Conservation (phyloP, 2,888 invertebrate species). For the Eupithecia tripunctaria region DNA sequence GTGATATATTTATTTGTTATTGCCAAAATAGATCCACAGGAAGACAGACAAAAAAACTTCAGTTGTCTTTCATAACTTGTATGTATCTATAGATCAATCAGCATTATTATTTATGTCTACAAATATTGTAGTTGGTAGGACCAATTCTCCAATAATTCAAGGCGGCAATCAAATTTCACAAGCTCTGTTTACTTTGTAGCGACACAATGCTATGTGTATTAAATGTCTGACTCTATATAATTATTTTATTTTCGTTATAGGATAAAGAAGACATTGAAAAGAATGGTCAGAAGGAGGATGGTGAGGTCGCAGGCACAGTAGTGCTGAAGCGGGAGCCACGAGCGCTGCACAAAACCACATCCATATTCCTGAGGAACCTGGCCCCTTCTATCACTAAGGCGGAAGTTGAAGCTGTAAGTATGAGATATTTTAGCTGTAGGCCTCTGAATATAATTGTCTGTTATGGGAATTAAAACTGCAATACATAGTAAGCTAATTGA, state of each 20-base stretch:
- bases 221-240: background rate
- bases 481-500: too few relatives aligned
- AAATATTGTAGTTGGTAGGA: too few relatives aligned
- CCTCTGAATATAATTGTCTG: background rate
- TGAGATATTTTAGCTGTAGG: background rate
- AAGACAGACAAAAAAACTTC: too few relatives aligned
- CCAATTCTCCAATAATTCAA: too few relatives aligned
- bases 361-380: constrained; percentile 97
- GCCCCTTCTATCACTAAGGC: constrained; percentile 98
- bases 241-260: constrained; percentile 4
- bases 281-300: constrained; percentile 74
- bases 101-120: too few relatives aligned
- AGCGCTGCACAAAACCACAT: constrained; percentile 97
- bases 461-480: too few relatives aligned
- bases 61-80: too few relatives aligned
- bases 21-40: background rate
- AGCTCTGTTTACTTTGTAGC: background rate
- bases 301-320: constrained; percentile 65
- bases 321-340: constrained; percentile 83
- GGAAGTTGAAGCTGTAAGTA: constrained; percentile 96
- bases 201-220: background rate
- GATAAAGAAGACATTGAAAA: constrained; percentile 66
- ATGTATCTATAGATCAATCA: too few relatives aligned
- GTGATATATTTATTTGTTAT: too few relatives aligned
- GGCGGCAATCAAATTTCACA: background rate